Evolutionary conservation across 2,888 invertebrate species (phyloP).

Genomic region (Gari tellinella): DNA sequence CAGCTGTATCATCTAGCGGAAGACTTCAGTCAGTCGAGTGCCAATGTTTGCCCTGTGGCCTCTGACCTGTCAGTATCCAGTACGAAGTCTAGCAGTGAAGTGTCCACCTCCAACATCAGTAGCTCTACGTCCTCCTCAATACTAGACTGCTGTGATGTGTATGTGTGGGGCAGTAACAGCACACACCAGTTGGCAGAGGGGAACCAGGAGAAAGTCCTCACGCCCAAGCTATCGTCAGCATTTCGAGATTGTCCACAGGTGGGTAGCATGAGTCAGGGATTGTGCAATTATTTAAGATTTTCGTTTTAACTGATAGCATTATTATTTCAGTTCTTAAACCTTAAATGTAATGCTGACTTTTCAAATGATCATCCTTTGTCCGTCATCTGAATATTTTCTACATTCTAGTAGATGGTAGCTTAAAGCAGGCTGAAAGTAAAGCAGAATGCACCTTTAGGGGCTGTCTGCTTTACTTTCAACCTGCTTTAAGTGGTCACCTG

Average conservation of each 20-base stretch:
- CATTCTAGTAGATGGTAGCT: too few species aligned
- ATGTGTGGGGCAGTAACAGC: slow-evolving; percentile 89
- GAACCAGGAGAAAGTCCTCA: slow-evolving; percentile 87
- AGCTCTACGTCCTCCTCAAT: slow-evolving; percentile 21
- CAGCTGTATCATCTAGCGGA: slow-evolving; percentile 81
- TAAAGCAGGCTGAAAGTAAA: too few species aligned
- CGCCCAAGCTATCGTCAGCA: slow-evolving; percentile 87
- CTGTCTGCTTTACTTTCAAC: too few species aligned
- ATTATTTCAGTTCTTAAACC: too few species aligned
- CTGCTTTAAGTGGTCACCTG: too few species aligned
- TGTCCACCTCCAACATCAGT: slow-evolving; percentile 16
- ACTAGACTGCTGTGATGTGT: slow-evolving; percentile 85
- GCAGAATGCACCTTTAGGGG: too few species aligned
- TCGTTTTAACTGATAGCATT: too few species aligned
- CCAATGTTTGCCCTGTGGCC: slow-evolving; percentile 17
- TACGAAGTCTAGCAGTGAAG: background rate
- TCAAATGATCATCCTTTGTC: too few species aligned
- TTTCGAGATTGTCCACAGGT: slow-evolving; percentile 87
- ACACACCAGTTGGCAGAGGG: slow-evolving; percentile 88
- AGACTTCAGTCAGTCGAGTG: slow-evolving; percentile 75
- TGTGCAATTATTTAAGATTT: too few species aligned
- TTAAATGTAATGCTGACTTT: too few species aligned
- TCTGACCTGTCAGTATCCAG: background rate
- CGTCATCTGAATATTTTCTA: too few species aligned
- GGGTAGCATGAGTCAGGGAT: too few species aligned